Conservation (phyloP, 2,797 vertebrate species). For the Enteromius paludinosus region DNA sequence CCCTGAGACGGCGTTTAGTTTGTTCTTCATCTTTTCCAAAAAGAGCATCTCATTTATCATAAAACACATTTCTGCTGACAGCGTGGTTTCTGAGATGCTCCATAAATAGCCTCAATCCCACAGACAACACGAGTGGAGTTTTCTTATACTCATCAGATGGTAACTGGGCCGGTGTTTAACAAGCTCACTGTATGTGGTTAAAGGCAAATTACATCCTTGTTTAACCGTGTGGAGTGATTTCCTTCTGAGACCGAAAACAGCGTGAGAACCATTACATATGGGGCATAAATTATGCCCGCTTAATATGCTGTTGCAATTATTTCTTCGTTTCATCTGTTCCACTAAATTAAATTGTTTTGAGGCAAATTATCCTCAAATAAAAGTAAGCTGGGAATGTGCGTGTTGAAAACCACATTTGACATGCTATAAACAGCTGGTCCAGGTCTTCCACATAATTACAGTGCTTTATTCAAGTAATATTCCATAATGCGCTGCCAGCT, state of each 20-base stretch:
- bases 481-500: conserved; percentile 43
- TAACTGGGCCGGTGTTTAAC: conserved; percentile 42
- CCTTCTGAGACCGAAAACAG: conserved; percentile 49
- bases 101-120: not conserved
- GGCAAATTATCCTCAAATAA: conserved; percentile 42
- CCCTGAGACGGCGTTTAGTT: conserved; percentile 31
- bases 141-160: conserved; percentile 21
- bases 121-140: not conserved
- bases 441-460: conserved; percentile 52
- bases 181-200: conserved; percentile 44
- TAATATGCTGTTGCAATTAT: conserved; percentile 51
- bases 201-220: conserved; percentile 55
- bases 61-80: conserved; percentile 3
- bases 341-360: conserved; percentile 19
- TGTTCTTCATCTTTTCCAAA: conserved; percentile 18
- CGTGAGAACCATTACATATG: conserved; percentile 37
- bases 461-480: conserved; percentile 16
- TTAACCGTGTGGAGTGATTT: conserved; percentile 49
- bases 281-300: conserved; percentile 20
- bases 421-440: conserved; percentile 45
- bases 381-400: conserved; percentile 30
- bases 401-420: conserved; percentile 52
- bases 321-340: conserved; percentile 23
- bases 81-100: conserved; percentile 17
- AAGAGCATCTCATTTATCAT: conserved; percentile 19